phyloP scores from a whole-genome alignment of 2,113 vertebrate genomes.

The Rhinichthys klamathensis region DNA sequence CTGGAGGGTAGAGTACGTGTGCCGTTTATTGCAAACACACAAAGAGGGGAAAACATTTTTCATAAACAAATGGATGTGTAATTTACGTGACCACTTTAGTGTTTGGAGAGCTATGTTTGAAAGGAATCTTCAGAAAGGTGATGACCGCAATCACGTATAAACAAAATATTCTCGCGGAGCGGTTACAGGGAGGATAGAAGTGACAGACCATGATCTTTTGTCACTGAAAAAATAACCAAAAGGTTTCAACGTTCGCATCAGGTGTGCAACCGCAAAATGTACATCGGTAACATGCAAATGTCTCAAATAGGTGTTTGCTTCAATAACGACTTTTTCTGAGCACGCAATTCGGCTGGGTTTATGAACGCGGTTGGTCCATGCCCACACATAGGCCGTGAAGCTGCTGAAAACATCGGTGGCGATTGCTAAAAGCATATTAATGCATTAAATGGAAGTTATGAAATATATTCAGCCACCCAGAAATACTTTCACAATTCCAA shows the following conservation, averaged over 20 bases:
- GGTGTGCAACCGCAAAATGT: slow-evolving; percentile 53
- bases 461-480: not conserved
- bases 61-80: slow-evolving; percentile 76
- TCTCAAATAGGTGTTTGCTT: slow-evolving; percentile 27
- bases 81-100: slow-evolving; percentile 55
- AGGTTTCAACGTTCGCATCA: slow-evolving; percentile 52
- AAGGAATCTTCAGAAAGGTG: slow-evolving; percentile 50
- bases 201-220: slow-evolving; percentile 59
- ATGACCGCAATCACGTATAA: slow-evolving; percentile 62
- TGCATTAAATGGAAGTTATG: not conserved
- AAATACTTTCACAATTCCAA: not conserved
- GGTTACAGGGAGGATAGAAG: slow-evolving; percentile 47
- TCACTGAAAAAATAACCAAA: slow-evolving; percentile 50
- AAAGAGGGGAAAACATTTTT: slow-evolving; percentile 69
- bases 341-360: slow-evolving; percentile 10
- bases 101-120: slow-evolving; percentile 55
- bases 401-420: not conserved
- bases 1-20: slow-evolving; percentile 49
- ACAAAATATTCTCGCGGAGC: slow-evolving; percentile 63
- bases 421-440: not conserved
- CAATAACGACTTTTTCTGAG: slow-evolving; percentile 26
- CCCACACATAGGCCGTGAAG: not conserved
- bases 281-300: slow-evolving; percentile 53
- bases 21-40: slow-evolving; percentile 72
- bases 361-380: slow-evolving; percentile 15